Evolutionary conservation across 1,140 invertebrate species (phyloP), one percentile per base, ranked within the genome.

Genomic region (Lithobius niger): DNA sequence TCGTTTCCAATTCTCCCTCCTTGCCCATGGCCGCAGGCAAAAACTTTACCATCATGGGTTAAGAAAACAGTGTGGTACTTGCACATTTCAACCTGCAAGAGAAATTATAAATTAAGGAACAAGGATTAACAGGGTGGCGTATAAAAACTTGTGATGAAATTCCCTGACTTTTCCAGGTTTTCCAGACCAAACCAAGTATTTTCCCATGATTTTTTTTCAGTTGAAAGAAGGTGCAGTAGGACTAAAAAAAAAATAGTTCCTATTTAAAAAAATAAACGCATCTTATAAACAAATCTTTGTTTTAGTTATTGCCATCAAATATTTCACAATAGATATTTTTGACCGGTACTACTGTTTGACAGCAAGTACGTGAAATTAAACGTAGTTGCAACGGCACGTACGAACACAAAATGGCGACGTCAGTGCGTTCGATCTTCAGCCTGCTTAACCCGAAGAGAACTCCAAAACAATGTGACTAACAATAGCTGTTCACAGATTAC

Each of bases 61-160:
- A 85, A 62, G 68, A 83, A 83, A 2, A 84, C 68, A 56, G 78
- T 79, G 67, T 87, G 84, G 66, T 83, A 86, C 66, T 83, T 83
- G 57, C 79, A 76, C 58, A 86, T 72, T 19, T 75, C 76, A 16
- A 85, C 59, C 74, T 73, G 40, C 25, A 44, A 65, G 61, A n/a
- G n/a, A n/a, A n/a, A n/a, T n/a, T n/a, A n/a, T n/a, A n/a, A 25
- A 3, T 44, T 21, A 22, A 44, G 22, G 45, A 43, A 54, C 10
- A 3, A 26, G 24, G 10, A 54, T 13, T 36, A 40, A 18, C 15
- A 40, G 2, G 21, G 4, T 25, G 24, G 27, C 27, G 27, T 24
- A 42, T 59, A 64, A 50, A 65, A 60, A 54, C 61, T n/a, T 36
- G 6, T 10, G 31, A 36, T 36, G n/a, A 10, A 36, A 36, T 10